Base-by-base conservation (phyloP, 2,797 vertebrate genomes). In the Xenentodon cancila region DNA sequence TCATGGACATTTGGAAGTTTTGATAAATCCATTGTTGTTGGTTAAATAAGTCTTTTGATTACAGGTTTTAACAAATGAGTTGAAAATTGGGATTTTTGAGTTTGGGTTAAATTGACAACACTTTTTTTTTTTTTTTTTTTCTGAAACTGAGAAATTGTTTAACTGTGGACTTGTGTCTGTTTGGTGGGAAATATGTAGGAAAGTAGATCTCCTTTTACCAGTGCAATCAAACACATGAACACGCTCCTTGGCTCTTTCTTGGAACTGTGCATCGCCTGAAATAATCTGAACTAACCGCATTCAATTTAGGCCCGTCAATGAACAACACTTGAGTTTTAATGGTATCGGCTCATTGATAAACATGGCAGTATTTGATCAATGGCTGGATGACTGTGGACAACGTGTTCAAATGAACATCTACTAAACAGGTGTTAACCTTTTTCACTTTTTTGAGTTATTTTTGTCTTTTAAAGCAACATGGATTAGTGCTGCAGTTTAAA, bases 261-360 rank as follows among this genome's bases (percentile, higher is more conserved):
- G 9, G 7, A 30, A 9, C 30, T 53, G 12, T 48, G 34, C 43
- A 32, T 79, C 0, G 57, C 7, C 61, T 53, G 63, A 68, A 77
- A 75, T 58, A 63, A 63, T 55, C 62, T 48, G 42, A 6, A 54
- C 57, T 64, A 56, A 64, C 46, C 59, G 64, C 3, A 11, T 58
- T 79, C 20, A 59, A 21, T 53, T 56, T 32, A 8, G 21, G 45
- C 57, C 42, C 53, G 55, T 79, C 57, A 62, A 59, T 72, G 40
- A 27, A 67, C 64, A 71, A 46, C 17, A 22, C 54, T 80, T 58
- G 22, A 66, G 40, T 58, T 71, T 75, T 64, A 68, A 71, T 68
- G 19, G 46, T 53, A 73, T 54, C 73, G 55, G 22, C 46, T 45
- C 30, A 59, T 53, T 9, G 3, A 64, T 56, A 72, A 72, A 66